Percentiles rank a stretch among this genome's conserved stretches.
Evolutionary conservation across 2,797 vertebrate species (phyloP).

Genomic region (Rhinatrema bivittatum): DNA sequence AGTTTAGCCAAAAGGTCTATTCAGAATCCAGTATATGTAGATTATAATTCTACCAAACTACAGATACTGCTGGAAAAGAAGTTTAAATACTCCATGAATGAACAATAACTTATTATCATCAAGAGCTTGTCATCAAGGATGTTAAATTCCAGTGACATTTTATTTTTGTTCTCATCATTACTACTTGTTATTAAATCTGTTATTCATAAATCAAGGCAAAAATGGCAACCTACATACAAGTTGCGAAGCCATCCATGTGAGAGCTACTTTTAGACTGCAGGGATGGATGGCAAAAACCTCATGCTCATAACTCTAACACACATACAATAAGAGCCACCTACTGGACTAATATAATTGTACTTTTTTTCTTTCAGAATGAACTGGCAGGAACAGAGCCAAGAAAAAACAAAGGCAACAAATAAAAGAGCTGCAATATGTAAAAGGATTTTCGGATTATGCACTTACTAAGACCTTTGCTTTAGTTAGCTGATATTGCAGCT

Average conservation of each 20-base stretch:
- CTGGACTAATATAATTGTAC: neutral
- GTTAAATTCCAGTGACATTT: neutral
- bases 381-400: neutral
- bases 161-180: neutral
- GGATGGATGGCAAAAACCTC: constrained; percentile 6
- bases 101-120: no score
- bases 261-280: constrained; percentile 4
- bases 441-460: constrained; percentile 2
- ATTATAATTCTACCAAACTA: no score
- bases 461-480: neutral
- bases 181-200: neutral
- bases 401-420: neutral
- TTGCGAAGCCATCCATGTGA: neutral
- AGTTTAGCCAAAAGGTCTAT: no score
- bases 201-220: constrained; percentile 6
- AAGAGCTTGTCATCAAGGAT: no score
- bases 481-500: neutral
- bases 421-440: neutral
- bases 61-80: no score
- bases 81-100: no score
- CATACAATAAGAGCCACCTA: constrained; percentile 2
- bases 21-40: no score
- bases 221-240: constrained; percentile 2
- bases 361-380: neutral
- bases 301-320: neutral